phyloP scores from a whole-genome alignment of 2,797 vertebrate species.

The Acestrorhynchus altus region DNA sequence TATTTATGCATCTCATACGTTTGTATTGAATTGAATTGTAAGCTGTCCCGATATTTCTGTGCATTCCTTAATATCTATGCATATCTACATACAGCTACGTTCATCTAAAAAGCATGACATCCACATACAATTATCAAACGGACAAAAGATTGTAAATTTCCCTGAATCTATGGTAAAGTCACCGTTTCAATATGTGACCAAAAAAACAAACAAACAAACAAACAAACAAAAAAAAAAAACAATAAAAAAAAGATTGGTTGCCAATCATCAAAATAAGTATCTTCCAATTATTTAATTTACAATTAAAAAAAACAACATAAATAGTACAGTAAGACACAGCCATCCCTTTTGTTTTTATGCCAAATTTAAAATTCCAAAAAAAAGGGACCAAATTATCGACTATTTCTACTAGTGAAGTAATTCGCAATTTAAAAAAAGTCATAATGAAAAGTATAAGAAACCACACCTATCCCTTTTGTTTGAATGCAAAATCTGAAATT shows the following conservation, averaged over 20 bases:
- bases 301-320: not conserved
- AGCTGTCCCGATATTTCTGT: not conserved
- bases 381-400: too few species aligned
- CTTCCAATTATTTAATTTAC: not conserved
- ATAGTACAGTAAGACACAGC: too few species aligned
- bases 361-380: too few species aligned
- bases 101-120: constrained; percentile 14
- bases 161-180: constrained; percentile 8
- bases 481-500: too few species aligned
- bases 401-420: too few species aligned
- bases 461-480: too few species aligned
- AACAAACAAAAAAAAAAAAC: not conserved
- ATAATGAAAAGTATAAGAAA: too few species aligned
- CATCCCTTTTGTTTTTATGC: too few species aligned
- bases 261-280: not conserved
- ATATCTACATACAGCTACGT: not conserved
- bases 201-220: not conserved
- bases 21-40: not conserved
- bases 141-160: not conserved
- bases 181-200: not conserved
- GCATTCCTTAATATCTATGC: not conserved
- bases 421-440: too few species aligned
- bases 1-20: too few species aligned
- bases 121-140: not conserved
- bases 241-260: not conserved